These are phyloP conservation scores for Anhinga anhinga DNA, from an alignment of 2,113 vertebrate genomes.

Conservation along the genomic window DNA sequence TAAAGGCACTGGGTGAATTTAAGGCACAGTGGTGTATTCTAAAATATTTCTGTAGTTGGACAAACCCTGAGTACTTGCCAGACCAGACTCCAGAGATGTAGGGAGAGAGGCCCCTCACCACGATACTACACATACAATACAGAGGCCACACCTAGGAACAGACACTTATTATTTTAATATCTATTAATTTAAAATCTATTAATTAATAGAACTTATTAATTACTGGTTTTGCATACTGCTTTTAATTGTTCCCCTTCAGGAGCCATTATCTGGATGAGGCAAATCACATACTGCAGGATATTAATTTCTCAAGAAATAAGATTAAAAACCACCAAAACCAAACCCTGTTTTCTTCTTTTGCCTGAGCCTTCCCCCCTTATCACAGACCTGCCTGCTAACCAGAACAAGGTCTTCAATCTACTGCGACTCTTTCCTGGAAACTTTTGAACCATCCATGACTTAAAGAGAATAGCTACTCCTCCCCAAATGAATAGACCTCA, in stretches of 20 bases:
- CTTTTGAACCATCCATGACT: not conserved
- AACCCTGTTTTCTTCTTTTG: not conserved
- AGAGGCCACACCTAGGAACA: not conserved
- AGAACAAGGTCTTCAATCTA: not conserved
- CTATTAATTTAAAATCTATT: too few species aligned
- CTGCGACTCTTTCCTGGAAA: not conserved
- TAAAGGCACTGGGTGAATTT: not conserved
- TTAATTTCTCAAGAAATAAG: not conserved
- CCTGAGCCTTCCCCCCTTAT: not conserved
- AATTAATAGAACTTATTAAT: too few species aligned
- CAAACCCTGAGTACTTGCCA: not conserved
- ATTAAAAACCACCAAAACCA: not conserved
- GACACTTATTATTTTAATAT: too few species aligned
- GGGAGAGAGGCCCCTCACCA: not conserved
- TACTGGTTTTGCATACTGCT: too few species aligned
- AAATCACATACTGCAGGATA: not conserved
- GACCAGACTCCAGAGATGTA: not conserved
- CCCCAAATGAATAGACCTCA: not conserved
- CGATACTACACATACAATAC: fast-evolving
- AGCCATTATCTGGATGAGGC: not conserved
- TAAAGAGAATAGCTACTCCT: not conserved
- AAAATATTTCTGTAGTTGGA: not conserved
- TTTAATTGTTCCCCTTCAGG: not conserved
- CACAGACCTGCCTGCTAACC: not conserved
- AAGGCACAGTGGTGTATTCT: not conserved